Base-by-base conservation (phyloP, 2,113 vertebrate species). In the Nothoprocta pentlandii region DNA sequence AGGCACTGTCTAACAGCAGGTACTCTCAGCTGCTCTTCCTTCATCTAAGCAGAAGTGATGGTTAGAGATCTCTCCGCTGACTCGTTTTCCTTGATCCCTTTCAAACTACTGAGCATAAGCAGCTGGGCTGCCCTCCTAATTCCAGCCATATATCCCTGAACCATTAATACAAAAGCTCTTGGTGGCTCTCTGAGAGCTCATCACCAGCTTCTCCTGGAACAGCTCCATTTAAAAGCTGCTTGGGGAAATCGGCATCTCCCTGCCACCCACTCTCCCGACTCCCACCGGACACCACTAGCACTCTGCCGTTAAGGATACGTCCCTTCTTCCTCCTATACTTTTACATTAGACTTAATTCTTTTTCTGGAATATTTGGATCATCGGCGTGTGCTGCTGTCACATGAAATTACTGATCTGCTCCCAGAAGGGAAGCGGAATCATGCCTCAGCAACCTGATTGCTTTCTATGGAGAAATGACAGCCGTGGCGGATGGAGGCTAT, bases 401-500 rank as follows among this genome's bases (percentile, higher is more conserved):
- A 78, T 54, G 36, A 70, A 86, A 86, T 84, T 74, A 36, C 32
- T 28, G 23, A 39, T 59, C 70, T 63, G 25, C 25, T 44, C 64
- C 39, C 41, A 10, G 14, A 12, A 15, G 15, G 34, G 44, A 39
- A 73, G 34, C 46, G 59, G 81, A 26, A n/a, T 81, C 2, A 19
- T 80, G 46, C 39, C 47, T 4, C 4, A 30, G 15, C 34, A 56
- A n/a, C 32, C 58, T n/a, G 39, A 21, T 34, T 10, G 7, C 20
- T 78, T 34, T 34, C 74, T 80, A 47, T 1, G 0, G 75, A 17
- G 69, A 81, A 56, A 32, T 70, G 36, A 78, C 16, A 0, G 4
- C 16, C 7, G 30, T 47, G 30, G 66, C 26, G 1, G 0, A n/a
- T 1, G 0, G 54, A 6, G 26, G 22, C 6, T 42, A 21, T n/a